Conservation (phyloP, 2,797 vertebrate genomes). For the Oceanodroma leucorhoa region DNA sequence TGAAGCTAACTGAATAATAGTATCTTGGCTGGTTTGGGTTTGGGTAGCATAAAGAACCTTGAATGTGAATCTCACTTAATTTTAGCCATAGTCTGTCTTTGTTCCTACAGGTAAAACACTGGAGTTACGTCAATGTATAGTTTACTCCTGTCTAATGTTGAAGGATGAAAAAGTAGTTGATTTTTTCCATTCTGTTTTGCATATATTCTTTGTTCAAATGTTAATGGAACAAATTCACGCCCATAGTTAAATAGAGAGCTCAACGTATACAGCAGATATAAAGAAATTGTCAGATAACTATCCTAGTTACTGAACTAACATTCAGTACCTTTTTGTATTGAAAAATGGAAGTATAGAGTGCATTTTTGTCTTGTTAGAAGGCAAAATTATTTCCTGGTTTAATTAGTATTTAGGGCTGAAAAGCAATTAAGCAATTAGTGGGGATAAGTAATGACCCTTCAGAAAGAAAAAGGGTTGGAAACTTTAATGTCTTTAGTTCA, state of each 20-base stretch:
- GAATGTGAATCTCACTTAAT: constrained; percentile 75
- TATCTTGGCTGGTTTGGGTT: constrained; percentile 20
- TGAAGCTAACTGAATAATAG: neutral
- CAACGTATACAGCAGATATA: neutral
- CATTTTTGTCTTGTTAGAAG: neutral
- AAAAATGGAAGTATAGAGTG: neutral
- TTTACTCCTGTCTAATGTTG: constrained; percentile 38
- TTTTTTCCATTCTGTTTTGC: constrained; percentile 38
- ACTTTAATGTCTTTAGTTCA: neutral
- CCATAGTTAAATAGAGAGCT: constrained; percentile 15
- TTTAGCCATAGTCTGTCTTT: constrained; percentile 58
- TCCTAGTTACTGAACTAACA: constrained; percentile 36
- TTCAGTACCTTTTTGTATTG: neutral
- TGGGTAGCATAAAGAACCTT: constrained; percentile 45
- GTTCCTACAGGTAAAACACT: constrained; percentile 73
- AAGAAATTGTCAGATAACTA: constrained; percentile 15
- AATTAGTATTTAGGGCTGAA: neutral
- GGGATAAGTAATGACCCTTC: neutral
- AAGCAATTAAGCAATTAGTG: neutral
- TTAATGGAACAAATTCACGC: constrained; percentile 41
- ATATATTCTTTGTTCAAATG: constrained; percentile 30
- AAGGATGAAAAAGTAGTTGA: constrained; percentile 23
- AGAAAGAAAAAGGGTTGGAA: neutral
- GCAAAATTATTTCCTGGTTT: neutral
- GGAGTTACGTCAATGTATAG: constrained; percentile 61